phyloP scores from a whole-genome alignment of 2,113 vertebrate genomes.

The Myiopsitta monachus region DNA sequence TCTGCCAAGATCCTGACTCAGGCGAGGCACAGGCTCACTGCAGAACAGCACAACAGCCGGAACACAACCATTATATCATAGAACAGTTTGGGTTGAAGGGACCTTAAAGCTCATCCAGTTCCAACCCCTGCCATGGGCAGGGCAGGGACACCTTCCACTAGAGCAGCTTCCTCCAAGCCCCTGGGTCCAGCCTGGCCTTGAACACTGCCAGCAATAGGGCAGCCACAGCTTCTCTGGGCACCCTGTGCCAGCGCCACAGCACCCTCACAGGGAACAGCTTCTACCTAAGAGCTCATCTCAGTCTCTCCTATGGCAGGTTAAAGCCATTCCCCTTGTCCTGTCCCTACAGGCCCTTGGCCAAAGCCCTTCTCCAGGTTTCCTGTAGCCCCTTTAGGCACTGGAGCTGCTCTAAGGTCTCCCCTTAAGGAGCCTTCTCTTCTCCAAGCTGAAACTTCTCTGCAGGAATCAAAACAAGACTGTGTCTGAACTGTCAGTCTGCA shows the following conservation, averaged over 20 bases:
- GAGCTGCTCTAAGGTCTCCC: neutral
- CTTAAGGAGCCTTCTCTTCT: neutral
- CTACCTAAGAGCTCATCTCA: no score
- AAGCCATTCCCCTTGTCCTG: no score
- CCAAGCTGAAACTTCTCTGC: neutral
- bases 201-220: no score
- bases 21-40: neutral
- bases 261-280: no score
- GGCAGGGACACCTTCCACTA: no score
- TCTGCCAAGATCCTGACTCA: neutral
- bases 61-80: neutral
- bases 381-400: neutral
- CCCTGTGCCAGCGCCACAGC: no score
- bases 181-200: no score
- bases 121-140: no score
- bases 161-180: neutral
- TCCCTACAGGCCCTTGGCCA: no score
- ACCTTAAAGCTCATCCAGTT: neutral
- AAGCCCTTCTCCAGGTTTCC: neutral
- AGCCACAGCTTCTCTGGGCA: no score
- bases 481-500: neutral
- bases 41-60: neutral
- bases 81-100: neutral
- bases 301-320: no score
- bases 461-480: neutral